These are phyloP conservation scores for Bathynomus jamesi DNA, from an alignment of 1,140 invertebrate species.

Conservation along the genomic window DNA sequence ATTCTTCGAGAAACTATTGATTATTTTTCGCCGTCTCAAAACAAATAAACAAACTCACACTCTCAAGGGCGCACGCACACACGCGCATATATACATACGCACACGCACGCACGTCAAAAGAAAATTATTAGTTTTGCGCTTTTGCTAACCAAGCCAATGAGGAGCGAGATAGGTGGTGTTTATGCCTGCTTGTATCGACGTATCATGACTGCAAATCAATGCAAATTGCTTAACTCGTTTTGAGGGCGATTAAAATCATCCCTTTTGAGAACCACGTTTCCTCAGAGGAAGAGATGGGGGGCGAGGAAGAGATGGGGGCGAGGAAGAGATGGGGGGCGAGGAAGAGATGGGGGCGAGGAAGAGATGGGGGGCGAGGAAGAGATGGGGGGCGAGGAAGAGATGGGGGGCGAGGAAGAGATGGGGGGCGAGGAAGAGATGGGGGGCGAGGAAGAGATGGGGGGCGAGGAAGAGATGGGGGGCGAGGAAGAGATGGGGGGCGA, in stretches of 20 bases:
- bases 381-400: neutral
- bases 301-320: neutral
- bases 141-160: no score
- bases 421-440: neutral
- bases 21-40: no score
- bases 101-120: neutral
- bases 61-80: neutral
- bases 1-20: no score
- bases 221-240: no score
- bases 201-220: no score
- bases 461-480: neutral
- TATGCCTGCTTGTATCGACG: no score
- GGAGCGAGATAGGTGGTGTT: no score
- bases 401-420: neutral
- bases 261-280: neutral
- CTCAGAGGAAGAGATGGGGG: neutral
- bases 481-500: neutral
- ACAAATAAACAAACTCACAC: neutral
- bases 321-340: neutral
- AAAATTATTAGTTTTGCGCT: no score
- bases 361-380: neutral
- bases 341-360: neutral
- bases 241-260: no score
- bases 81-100: neutral
- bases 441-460: neutral